phyloP scores from a whole-genome alignment of 2,797 vertebrate genomes.

The Oceanodroma leucorhoa region DNA sequence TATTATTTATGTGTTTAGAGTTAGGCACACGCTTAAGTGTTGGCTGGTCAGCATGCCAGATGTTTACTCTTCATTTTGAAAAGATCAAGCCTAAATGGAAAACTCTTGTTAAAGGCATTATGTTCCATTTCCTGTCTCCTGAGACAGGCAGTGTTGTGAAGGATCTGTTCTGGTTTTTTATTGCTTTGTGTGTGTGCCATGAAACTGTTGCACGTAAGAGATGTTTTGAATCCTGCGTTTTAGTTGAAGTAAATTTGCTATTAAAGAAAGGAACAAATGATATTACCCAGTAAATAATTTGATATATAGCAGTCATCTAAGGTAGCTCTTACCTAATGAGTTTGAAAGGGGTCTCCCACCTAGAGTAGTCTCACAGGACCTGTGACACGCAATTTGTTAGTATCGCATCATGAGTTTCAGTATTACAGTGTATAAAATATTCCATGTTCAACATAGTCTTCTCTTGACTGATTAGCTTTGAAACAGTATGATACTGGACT shows the following conservation, averaged over 20 bases:
- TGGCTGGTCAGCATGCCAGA: neutral
- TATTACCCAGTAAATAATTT: neutral
- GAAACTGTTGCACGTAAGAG: neutral
- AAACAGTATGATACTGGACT: neutral
- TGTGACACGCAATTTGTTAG: neutral
- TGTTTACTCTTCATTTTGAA: neutral
- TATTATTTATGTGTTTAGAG: fast-evolving
- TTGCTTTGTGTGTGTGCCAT: neutral
- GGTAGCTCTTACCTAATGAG: neutral
- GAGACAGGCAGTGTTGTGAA: neutral
- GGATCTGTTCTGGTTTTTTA: neutral
- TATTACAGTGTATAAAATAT: neutral
- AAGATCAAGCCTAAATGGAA: neutral
- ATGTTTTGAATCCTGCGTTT: neutral
- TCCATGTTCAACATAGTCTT: neutral
- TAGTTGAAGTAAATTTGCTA: neutral
- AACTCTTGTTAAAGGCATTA: neutral
- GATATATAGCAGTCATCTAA: neutral
- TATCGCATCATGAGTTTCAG: neutral
- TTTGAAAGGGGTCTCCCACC: neutral
- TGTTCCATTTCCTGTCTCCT: neutral
- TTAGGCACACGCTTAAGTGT: neutral
- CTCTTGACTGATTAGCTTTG: neutral
- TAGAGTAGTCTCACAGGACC: neutral
- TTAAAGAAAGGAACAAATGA: neutral